phyloP scores from a whole-genome alignment of 1,140 invertebrate genomes.

The Drosophila obscura region DNA sequence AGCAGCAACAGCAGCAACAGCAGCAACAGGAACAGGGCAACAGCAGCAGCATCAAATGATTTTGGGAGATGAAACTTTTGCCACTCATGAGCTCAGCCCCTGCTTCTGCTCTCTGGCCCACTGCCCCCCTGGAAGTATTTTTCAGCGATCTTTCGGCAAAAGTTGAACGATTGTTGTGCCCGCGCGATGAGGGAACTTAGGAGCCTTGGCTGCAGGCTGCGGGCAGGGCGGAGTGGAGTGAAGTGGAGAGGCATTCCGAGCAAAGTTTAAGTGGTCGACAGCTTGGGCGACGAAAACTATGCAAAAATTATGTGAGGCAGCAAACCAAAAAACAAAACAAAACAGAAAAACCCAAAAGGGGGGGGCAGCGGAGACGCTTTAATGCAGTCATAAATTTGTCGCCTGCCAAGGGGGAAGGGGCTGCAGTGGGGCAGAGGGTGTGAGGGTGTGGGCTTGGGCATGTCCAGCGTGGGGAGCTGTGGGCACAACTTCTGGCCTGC shows the following conservation, averaged over 20 bases:
- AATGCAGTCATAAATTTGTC: slow-evolving; percentile 77
- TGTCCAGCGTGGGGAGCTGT: neutral
- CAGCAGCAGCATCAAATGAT: too few species aligned
- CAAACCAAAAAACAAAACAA: slow-evolving; percentile 15
- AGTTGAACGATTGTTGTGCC: slow-evolving; percentile 7
- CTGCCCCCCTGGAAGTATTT: neutral
- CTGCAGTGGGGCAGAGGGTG: too few species aligned
- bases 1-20: neutral
- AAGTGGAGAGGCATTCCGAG: neutral
- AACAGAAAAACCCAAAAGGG: slow-evolving; percentile 50
- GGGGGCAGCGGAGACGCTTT: slow-evolving; percentile 47
- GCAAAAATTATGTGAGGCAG: slow-evolving; percentile 64
- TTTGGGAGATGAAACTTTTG: too few species aligned
- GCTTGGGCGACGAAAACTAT: slow-evolving; percentile 68
- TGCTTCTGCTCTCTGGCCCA: neutral
- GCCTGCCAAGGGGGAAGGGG: slow-evolving; percentile 40
- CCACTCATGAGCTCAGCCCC: neutral
- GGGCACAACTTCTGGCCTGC: slow-evolving; percentile 39
- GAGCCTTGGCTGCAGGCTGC: too few species aligned
- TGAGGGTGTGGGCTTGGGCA: neutral
- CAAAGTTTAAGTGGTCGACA: slow-evolving; percentile 36
- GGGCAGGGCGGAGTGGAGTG: too few species aligned
- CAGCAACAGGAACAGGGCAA: slow-evolving; percentile 1
- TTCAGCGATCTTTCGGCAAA: slow-evolving; percentile 5
- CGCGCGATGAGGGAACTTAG: too few species aligned